Base-by-base conservation (phyloP, 1,140 invertebrate species). In the Pristionchus pacificus region DNA sequence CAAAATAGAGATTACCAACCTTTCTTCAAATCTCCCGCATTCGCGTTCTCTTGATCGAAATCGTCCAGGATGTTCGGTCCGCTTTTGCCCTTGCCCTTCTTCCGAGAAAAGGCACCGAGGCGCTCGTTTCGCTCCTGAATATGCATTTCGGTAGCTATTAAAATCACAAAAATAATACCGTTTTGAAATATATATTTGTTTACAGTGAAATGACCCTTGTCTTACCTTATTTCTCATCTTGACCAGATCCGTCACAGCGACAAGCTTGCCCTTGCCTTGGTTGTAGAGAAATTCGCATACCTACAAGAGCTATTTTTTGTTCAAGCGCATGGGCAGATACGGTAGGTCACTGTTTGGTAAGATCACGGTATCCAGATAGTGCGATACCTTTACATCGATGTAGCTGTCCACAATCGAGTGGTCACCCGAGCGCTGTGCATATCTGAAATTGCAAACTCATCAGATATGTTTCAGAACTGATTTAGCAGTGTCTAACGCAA, bases 261-360 rank as follows among this genome's bases (percentile, higher is more conserved):
- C 77, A 33, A 83, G 60, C 70, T 81, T 83, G 2, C 81, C 81
- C 65, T 83, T 83, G 38, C 81, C 81, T 15, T 71, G 67, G 28
- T 84, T 84, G 65, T 84, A 83, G 73, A 83, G 72, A 55, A 83
- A 71, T 58, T 74, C 77, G 27, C 72, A 49, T 2, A 79, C 65
- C 38, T 49, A 19, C 6, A 49, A 19, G 38, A 19, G 19, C 19
- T 10, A 49, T 10, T 49, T 10, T 49, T 6, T 49, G 6, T 49
- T 19, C 38, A 19, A 10, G 19, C 19, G 38, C 38, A 49, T 49
- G 38, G 6, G 38, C 6, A 49, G 19, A 49, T 10, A 10, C 38
- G 38, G 19, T 19, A 49, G 92, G 98, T 82, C 93, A 91, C 24
- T 67, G 6, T 10, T 6, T 6, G 38, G 19, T 49, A 10, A 6